Evolutionary conservation across 2,888 invertebrate genomes (phyloP).

Genomic region (Lathronympha strigana): DNA sequence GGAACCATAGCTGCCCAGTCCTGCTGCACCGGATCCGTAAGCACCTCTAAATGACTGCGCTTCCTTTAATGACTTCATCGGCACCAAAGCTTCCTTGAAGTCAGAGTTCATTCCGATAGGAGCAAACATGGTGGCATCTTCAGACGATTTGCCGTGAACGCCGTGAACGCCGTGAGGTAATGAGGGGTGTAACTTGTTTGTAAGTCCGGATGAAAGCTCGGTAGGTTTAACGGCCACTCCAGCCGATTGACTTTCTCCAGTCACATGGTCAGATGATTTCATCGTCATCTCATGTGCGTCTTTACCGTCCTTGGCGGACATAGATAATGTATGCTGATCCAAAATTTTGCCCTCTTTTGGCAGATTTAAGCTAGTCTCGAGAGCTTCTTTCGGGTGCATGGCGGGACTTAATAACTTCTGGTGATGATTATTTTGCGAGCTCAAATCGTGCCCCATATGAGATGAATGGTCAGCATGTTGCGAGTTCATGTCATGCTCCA

Average conservation of each 20-base stretch:
- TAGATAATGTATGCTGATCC: constrained; percentile 6
- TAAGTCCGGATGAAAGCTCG: background rate
- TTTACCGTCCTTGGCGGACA: constrained; percentile 14
- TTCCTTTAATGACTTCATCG: constrained; percentile 59
- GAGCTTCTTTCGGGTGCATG: constrained; percentile 9
- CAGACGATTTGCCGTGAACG: constrained; percentile 51
- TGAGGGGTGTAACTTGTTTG: constrained; percentile 29
- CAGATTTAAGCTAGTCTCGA: background rate
- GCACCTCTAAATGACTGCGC: constrained; percentile 56
- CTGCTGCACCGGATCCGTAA: constrained; percentile 53
- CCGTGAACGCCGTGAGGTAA: constrained; percentile 10
- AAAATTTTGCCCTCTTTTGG: background rate
- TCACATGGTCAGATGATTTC: constrained; percentile 37
- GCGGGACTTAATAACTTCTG: constrained; percentile 5
- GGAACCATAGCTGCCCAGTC: constrained; percentile 30
- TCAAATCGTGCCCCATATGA: constrained; percentile 4
- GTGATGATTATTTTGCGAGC: background rate
- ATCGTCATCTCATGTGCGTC: constrained; percentile 7
- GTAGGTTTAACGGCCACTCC: constrained; percentile 9
- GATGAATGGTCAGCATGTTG: constrained; percentile 3
- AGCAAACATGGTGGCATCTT: constrained; percentile 54
- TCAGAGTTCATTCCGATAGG: constrained; percentile 58
- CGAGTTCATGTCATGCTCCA: background rate
- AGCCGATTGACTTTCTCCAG: constrained; percentile 30
- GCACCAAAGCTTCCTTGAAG: constrained; percentile 51